A percentile compares a stretch with the other conserved stretches of the same genome.
phyloP scores from a whole-genome alignment of 2,113 vertebrate species.

The Pleuronectes platessa region DNA sequence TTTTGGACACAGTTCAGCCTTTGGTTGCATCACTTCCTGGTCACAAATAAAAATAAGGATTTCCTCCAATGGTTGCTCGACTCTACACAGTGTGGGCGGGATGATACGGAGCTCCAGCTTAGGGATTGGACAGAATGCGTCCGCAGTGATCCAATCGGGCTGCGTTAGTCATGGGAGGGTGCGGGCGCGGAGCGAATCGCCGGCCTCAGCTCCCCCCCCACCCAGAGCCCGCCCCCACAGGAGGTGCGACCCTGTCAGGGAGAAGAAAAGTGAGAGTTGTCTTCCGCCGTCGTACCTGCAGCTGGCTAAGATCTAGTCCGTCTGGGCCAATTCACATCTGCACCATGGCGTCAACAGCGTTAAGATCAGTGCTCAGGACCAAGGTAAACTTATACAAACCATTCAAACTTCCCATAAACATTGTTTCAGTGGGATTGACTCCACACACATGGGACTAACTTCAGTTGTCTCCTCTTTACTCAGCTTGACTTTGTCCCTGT shows the following conservation, averaged over 20 bases:
- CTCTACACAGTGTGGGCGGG: constrained; percentile 9
- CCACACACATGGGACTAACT: neutral
- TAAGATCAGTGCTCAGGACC: constrained; percentile 73
- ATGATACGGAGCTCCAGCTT: neutral
- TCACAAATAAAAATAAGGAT: neutral
- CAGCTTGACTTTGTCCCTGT: constrained; percentile 49
- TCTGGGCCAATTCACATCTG: neutral
- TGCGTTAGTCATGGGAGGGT: neutral
- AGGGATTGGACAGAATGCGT: constrained; percentile 18
- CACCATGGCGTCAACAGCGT: constrained; percentile 75
- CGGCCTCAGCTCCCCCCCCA: neutral
- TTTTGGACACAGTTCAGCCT: neutral
- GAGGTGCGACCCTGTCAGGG: neutral
- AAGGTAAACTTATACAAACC: constrained; percentile 68
- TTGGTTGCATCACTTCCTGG: constrained; percentile 26
- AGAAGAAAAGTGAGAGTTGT: neutral
- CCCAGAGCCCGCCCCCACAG: constrained; percentile 45
- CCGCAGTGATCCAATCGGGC: neutral
- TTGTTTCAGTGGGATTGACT: neutral
- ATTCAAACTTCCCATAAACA: no score
- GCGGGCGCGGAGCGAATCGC: constrained; percentile 15
- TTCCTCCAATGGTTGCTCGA: constrained; percentile 36
- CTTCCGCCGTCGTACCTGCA: constrained; percentile 13
- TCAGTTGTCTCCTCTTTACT: neutral
- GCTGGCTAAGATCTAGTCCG: neutral